Conservation (phyloP, 2,113 vertebrate species). For the Spheniscus mendiculus region DNA sequence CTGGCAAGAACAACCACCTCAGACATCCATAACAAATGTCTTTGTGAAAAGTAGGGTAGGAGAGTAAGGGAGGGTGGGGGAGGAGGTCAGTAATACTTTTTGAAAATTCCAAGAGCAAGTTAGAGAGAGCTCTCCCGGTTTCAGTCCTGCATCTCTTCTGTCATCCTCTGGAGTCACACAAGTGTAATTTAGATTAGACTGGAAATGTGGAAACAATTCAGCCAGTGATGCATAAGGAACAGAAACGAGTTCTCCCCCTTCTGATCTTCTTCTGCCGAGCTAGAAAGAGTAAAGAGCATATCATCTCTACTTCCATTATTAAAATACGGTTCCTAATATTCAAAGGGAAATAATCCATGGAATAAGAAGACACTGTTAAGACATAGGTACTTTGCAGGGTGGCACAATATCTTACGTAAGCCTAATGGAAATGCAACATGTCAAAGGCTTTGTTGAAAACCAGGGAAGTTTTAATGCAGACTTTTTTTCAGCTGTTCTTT, state of each 20-base stretch:
- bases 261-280: neutral
- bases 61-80: neutral
- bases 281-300: neutral
- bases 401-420: neutral
- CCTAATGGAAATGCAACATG: neutral
- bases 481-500: neutral
- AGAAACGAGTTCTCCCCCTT: neutral
- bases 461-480: neutral
- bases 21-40: neutral
- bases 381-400: neutral
- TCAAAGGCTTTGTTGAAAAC: neutral
- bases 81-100: neutral
- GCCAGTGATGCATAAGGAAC: neutral
- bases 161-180: neutral
- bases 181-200: constrained; percentile 28
- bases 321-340: neutral
- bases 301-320: neutral
- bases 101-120: neutral
- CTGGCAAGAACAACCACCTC: neutral
- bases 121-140: neutral
- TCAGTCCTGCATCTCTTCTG: neutral
- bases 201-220: constrained; percentile 37
- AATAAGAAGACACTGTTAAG: neutral
- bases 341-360: neutral
- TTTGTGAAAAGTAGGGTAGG: neutral